These are phyloP conservation scores for Sipunculus nudus DNA, from an alignment of 2,888 invertebrate species.

Conservation along the genomic window DNA sequence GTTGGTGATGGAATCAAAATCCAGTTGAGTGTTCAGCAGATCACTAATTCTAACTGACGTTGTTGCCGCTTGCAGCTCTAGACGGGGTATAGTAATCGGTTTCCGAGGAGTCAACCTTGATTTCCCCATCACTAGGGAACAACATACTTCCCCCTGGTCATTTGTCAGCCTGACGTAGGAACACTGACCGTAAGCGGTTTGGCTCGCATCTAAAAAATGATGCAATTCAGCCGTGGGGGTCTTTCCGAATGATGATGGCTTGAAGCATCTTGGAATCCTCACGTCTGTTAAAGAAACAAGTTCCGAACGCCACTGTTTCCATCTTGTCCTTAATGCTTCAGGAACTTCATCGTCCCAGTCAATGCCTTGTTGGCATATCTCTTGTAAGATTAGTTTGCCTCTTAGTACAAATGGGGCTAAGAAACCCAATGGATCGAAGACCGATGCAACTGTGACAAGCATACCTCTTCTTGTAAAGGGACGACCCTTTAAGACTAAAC, in stretches of 20 bases:
- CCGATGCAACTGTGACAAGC: slow-evolving; percentile 33
- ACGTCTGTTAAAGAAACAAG: background rate
- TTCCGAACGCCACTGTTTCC: slow-evolving; percentile 5
- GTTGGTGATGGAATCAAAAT: background rate
- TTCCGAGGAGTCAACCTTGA: slow-evolving; percentile 33
- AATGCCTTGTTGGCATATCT: slow-evolving; percentile 27
- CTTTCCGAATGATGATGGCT: slow-evolving; percentile 33
- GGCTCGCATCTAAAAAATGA: slow-evolving; percentile 41
- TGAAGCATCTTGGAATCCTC: slow-evolving; percentile 14
- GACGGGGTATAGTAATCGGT: slow-evolving; percentile 14
- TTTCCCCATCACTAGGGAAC: slow-evolving; percentile 39
- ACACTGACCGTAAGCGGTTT: slow-evolving; percentile 38
- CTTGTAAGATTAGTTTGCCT: slow-evolving; percentile 37
- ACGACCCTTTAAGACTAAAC: slow-evolving; percentile 15
- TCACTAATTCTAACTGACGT: background rate
- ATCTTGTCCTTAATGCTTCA: background rate
- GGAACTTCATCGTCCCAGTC: slow-evolving; percentile 38
- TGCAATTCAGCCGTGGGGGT: slow-evolving; percentile 27
- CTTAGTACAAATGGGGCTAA: slow-evolving; percentile 36
- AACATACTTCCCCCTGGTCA: slow-evolving; percentile 14
- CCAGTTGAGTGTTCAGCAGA: background rate
- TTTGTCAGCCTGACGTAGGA: slow-evolving; percentile 35
- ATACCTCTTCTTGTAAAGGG: slow-evolving; percentile 31
- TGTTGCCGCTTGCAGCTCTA: slow-evolving; percentile 9
- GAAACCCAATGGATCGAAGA: slow-evolving; percentile 43